phyloP scores from a whole-genome alignment of 35 echinoderm and acorn worm species.

The Ophiothrix spiculata region DNA sequence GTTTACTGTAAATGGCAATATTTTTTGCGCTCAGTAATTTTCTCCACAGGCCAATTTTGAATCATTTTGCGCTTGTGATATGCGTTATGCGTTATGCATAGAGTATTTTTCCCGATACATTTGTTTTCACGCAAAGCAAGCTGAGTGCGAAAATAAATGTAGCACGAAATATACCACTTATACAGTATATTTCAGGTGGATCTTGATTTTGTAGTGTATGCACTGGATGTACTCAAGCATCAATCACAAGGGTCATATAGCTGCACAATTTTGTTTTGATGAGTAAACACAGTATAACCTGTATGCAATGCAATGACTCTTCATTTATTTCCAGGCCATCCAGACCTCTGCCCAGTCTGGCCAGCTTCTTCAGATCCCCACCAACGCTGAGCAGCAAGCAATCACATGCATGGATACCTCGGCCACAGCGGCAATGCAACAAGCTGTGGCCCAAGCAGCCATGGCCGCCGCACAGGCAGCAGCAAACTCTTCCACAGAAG shows the following conservation, averaged over 20 bases:
- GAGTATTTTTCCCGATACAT: no score
- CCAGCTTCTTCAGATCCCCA: slow-evolving; percentile 55
- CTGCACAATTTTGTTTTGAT: no score
- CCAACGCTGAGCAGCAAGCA: slow-evolving; percentile 6
- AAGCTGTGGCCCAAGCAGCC: slow-evolving; percentile 42
- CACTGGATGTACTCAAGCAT: not conserved
- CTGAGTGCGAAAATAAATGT: no score
- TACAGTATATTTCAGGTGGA: not conserved
- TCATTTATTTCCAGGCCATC: slow-evolving; percentile 33
- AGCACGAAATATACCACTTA: not conserved
- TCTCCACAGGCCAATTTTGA: no score
- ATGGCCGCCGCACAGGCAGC: slow-evolving; percentile 35
- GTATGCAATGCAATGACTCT: not conserved
- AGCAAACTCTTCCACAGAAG: not conserved
- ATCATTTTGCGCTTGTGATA: no score
- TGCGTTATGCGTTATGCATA: no score
- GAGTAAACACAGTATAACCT: no score
- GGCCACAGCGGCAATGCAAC: slow-evolving; percentile 52
- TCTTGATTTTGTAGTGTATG: not conserved
- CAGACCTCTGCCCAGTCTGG: slow-evolving; percentile 31
- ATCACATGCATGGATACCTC: slow-evolving; percentile 45
- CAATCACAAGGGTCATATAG: not conserved
- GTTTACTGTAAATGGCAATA: no score
- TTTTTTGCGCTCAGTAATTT: no score
- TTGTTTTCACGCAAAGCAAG: no score